Evolutionary conservation across 2,888 invertebrate species (phyloP).

Genomic region (Zygothrica quintamaculata): DNA sequence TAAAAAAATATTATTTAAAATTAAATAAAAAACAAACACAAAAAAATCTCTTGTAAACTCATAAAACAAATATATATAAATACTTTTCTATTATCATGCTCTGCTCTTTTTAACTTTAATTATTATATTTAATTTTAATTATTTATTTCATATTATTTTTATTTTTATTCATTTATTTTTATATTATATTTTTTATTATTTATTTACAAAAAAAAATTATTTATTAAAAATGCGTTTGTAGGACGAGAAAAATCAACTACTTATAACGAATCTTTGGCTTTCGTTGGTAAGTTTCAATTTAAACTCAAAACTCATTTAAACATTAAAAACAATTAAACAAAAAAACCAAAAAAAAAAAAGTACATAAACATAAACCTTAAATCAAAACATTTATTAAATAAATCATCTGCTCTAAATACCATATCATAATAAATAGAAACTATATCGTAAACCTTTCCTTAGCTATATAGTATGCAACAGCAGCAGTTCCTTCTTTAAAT

Average conservation of each 20-base stretch:
- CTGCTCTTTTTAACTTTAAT: slow-evolving; percentile 86
- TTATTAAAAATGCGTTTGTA: slow-evolving; percentile 86
- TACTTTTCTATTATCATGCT: slow-evolving; percentile 81
- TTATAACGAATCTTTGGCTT: slow-evolving; percentile 97
- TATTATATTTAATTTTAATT: slow-evolving; percentile 84
- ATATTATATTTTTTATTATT: slow-evolving; percentile 32
- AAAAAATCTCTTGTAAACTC: slow-evolving; percentile 62
- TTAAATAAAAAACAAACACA: slow-evolving; percentile 45
- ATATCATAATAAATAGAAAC: slow-evolving; percentile 54
- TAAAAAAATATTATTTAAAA: slow-evolving; percentile 34
- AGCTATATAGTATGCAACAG: slow-evolving; percentile 36
- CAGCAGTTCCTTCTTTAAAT: slow-evolving; percentile 5
- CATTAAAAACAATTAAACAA: too few species aligned
- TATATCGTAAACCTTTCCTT: slow-evolving; percentile 24
- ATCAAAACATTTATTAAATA: slow-evolving; percentile 67
- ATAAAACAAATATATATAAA: slow-evolving; percentile 71
- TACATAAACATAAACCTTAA: too few species aligned
- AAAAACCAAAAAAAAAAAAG: too few species aligned
- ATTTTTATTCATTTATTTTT: slow-evolving; percentile 45
- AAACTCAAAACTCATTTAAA: slow-evolving; percentile 77
- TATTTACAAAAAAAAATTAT: slow-evolving; percentile 60
- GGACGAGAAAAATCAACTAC: slow-evolving; percentile 98
- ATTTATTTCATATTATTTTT: slow-evolving; percentile 77
- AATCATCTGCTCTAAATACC: slow-evolving; percentile 64
- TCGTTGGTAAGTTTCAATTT: slow-evolving; percentile 92